Percentiles rank a stretch among this genome's conserved stretches.
phyloP scores from a whole-genome alignment of 2,888 invertebrate genomes.

The Pocota personata region DNA sequence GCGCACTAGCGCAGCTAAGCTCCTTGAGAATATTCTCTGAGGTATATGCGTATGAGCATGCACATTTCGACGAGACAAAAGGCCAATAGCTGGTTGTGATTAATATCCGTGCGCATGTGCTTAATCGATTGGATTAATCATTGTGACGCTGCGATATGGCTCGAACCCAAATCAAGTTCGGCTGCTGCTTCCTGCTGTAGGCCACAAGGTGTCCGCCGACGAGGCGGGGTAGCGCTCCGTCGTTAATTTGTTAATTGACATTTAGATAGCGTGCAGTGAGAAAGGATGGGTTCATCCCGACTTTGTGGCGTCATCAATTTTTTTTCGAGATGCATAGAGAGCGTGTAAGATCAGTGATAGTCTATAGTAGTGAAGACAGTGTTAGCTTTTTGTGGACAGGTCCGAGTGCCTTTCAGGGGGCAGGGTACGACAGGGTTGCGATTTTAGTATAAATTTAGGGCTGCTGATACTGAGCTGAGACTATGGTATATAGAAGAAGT shows the following conservation, averaged over 20 bases:
- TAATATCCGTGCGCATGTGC: constrained; percentile 69
- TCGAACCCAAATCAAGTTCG: constrained; percentile 25
- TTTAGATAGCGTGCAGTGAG: constrained; percentile 27
- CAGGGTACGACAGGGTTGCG: too few relatives aligned
- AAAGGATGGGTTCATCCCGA: constrained; percentile 21
- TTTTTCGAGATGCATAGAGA: neutral
- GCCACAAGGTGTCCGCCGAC: neutral
- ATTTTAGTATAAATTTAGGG: too few relatives aligned
- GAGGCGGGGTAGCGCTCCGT: neutral
- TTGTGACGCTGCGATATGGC: constrained; percentile 50
- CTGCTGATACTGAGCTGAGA: too few relatives aligned
- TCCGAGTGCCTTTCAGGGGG: too few relatives aligned
- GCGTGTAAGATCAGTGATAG: too few relatives aligned
- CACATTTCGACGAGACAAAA: constrained; percentile 54
- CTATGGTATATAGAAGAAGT: too few relatives aligned
- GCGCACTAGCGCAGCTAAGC: constrained; percentile 21
- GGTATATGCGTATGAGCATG: constrained; percentile 11
- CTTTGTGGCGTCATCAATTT: neutral
- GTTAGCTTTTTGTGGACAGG: too few relatives aligned
- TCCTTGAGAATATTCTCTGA: constrained; percentile 71
- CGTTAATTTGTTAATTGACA: constrained; percentile 53
- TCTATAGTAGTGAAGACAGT: too few relatives aligned
- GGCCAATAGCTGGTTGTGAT: constrained; percentile 61
- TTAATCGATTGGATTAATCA: constrained; percentile 73
- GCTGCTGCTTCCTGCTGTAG: constrained; percentile 67